Evolutionary conservation across 2,888 invertebrate species (phyloP).

Genomic region (Ormyrus pomaceus): DNA sequence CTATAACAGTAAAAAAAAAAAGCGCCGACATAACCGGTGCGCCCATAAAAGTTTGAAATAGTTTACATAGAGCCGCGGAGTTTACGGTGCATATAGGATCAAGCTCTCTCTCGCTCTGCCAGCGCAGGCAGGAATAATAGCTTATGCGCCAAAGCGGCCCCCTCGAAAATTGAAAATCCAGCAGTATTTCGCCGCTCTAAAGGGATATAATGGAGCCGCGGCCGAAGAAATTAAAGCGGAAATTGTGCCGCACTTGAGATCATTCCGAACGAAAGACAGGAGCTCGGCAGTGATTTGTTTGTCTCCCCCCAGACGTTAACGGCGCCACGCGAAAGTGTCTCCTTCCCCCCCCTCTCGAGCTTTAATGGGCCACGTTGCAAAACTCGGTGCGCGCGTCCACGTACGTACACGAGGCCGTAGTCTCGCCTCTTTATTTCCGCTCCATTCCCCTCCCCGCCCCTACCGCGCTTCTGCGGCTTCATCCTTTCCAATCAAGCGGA

Average conservation of each 20-base stretch:
- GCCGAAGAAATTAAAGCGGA: conserved; percentile 38
- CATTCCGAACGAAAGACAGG: conserved; percentile 25
- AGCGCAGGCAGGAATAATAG: no score
- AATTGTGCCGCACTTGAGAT: conserved; percentile 36
- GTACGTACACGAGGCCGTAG: not conserved
- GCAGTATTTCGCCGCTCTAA: not conserved
- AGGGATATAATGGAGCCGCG: conserved; percentile 32
- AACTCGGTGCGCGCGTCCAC: not conserved
- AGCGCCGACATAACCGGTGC: not conserved
- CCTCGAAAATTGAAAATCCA: conserved; percentile 44
- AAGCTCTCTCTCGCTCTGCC: no score
- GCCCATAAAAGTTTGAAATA: conserved; percentile 23
- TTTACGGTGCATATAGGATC: conserved; percentile 4
- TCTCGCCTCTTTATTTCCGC: conserved; percentile 55
- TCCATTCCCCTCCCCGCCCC: conserved; percentile 43
- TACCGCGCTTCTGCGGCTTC: conserved; percentile 37
- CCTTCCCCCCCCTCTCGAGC: not conserved
- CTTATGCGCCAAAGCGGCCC: not conserved
- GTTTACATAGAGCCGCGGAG: not conserved
- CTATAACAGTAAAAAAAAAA: not conserved
- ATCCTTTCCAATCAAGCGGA: conserved; percentile 55
- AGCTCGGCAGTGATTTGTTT: conserved; percentile 42
- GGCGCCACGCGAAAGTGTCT: conserved; percentile 40
- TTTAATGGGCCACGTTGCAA: not conserved
- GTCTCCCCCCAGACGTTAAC: conserved; percentile 38